phyloP scores from a whole-genome alignment of 2,113 vertebrate genomes.

The Terrapene triunguis region DNA sequence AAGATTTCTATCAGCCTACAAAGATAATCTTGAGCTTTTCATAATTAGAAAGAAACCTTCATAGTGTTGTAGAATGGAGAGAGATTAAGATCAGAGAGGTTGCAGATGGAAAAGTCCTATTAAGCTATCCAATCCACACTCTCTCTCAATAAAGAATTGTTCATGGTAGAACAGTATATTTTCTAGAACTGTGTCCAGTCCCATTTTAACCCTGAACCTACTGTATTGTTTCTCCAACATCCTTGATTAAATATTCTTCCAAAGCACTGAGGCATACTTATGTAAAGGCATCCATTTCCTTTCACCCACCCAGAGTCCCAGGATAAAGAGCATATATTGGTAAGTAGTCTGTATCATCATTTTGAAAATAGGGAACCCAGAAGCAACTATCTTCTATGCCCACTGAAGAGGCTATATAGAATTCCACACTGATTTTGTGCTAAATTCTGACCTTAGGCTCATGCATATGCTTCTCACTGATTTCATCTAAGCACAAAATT shows the following conservation, averaged over 20 bases:
- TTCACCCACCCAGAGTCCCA: background rate
- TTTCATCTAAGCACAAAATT: background rate
- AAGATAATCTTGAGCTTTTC: background rate
- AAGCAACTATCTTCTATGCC: background rate
- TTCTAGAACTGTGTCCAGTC: background rate
- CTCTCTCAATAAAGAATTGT: background rate
- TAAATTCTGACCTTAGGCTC: background rate
- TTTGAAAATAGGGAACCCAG: background rate
- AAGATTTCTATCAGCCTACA: background rate
- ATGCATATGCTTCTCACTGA: background rate
- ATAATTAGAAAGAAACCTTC: constrained; percentile 14
- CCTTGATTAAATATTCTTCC: background rate
- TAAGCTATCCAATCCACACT: background rate
- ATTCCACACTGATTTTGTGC: background rate
- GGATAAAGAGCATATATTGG: background rate
- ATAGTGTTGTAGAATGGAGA: background rate
- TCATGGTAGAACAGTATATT: background rate
- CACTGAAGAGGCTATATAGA: background rate
- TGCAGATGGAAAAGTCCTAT: background rate
- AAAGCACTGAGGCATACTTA: background rate
- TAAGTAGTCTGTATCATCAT: fast-evolving
- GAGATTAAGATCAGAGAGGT: fast-evolving
- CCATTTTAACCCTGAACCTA: fast-evolving
- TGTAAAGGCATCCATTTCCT: background rate
- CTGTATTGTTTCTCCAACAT: background rate